Percentiles rank a stretch among this genome's conserved stretches.
Conservation (phyloP, 2,797 vertebrate species). For the Lacerta bilineata region DNA sequence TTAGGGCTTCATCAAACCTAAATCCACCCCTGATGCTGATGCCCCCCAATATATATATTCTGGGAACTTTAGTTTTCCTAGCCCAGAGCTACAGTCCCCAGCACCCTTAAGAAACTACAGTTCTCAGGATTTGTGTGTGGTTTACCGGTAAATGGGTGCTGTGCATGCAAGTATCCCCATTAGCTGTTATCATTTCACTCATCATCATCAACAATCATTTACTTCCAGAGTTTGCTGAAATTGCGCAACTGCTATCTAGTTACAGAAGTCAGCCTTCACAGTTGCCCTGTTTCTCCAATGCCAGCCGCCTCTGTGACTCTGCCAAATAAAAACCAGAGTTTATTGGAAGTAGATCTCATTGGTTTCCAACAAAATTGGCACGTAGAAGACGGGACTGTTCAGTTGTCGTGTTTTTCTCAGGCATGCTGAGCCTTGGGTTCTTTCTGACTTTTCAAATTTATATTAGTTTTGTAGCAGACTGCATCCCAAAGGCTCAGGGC, state of each 20-base stretch:
- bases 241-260: neutral
- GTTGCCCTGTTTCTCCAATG: neutral
- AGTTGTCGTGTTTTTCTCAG: neutral
- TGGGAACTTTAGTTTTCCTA: too few species aligned
- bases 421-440: neutral
- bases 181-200: neutral
- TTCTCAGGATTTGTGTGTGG: too few species aligned
- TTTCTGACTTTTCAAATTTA: neutral
- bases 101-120: too few species aligned
- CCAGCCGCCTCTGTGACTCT: too few species aligned
- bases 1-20: too few species aligned
- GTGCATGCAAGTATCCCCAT: too few species aligned
- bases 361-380: neutral
- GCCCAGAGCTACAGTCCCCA: too few species aligned
- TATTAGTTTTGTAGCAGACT: neutral
- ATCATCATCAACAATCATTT: neutral
- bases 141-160: too few species aligned
- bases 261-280: neutral
- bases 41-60: too few species aligned
- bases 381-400: neutral
- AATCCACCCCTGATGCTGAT: too few species aligned
- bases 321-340: neutral
- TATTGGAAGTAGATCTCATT: neutral
- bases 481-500: neutral
- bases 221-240: neutral